These are phyloP conservation scores for Sanderia malayensis DNA, from an alignment of 30 jellyfish, hydroid and myxozoan genomes.

Conservation along the genomic window DNA sequence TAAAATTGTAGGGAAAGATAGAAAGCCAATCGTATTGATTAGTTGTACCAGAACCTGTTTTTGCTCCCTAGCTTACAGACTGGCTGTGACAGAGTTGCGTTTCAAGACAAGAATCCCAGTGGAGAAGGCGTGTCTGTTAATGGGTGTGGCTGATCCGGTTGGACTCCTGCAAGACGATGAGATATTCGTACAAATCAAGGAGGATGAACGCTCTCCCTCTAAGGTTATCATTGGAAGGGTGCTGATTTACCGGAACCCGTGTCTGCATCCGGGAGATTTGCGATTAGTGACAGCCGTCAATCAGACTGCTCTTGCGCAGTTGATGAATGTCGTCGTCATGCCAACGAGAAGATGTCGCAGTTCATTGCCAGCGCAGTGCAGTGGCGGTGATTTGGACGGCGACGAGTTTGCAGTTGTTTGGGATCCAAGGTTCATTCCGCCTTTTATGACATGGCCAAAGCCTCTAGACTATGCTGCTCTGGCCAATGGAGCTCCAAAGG, in stretches of 20 bases:
- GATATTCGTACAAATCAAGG: constrained; percentile 46
- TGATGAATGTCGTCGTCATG: constrained; percentile 63
- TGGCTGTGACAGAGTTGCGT: constrained; percentile 41
- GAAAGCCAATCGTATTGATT: too few relatives aligned
- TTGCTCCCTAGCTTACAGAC: constrained; percentile 31
- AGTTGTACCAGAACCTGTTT: too few relatives aligned
- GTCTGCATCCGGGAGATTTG: constrained; percentile 86
- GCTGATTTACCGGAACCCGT: constrained; percentile 72
- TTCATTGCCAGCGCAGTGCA: constrained; percentile 67
- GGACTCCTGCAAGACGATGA: constrained; percentile 65
- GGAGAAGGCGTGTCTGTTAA: constrained; percentile 56
- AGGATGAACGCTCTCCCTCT: constrained; percentile 5
- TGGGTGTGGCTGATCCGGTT: constrained; percentile 80
- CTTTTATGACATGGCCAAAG: not conserved
- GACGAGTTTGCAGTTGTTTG: constrained; percentile 78
- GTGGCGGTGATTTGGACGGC: constrained; percentile 96
- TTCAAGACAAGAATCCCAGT: constrained; percentile 61
- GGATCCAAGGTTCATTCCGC: constrained; percentile 74
- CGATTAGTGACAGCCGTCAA: constrained; percentile 74
- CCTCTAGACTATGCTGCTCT: constrained; percentile 52
- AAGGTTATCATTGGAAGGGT: constrained; percentile 43
- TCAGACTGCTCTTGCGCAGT: constrained; percentile 9
- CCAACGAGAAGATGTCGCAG: constrained; percentile 34
- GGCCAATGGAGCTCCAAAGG: constrained; percentile 41
- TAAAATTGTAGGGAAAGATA: too few relatives aligned